phyloP scores from a whole-genome alignment of 2,113 vertebrate species.

The Jacana jacana region DNA sequence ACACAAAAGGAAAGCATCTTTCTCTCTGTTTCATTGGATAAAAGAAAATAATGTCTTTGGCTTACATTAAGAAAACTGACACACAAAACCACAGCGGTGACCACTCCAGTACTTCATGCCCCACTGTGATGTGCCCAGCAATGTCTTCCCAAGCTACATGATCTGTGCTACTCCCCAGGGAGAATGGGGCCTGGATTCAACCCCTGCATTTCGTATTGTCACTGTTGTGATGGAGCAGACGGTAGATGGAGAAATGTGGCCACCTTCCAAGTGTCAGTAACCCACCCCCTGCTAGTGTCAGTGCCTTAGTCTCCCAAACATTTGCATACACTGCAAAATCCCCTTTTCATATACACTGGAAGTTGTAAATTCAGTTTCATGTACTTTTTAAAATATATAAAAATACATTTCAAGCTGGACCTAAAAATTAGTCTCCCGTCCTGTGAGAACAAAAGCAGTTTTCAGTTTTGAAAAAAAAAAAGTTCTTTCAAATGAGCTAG shows the following conservation, averaged over 20 bases:
- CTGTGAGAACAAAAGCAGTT: not conserved
- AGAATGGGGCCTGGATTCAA: not conserved
- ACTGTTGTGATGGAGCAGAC: not conserved
- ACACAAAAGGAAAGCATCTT: not conserved
- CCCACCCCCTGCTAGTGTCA: not conserved
- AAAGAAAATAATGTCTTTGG: not conserved
- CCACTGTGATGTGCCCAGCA: too few relatives aligned
- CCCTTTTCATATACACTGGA: not conserved
- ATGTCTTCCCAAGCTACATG: not conserved
- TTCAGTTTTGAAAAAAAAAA: not conserved
- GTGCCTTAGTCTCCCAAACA: rapidly evolving
- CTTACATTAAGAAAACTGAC: not conserved
- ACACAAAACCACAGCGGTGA: not conserved
- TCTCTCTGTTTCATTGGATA: not conserved
- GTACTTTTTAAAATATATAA: not conserved
- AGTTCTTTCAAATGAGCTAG: not conserved
- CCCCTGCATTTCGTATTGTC: not conserved
- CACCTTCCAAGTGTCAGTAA: not conserved
- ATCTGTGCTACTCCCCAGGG: not conserved
- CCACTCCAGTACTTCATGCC: rapidly evolving
- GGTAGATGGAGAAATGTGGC: not conserved
- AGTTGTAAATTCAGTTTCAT: not conserved
- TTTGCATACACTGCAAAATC: not conserved
- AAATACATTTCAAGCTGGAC: not conserved
- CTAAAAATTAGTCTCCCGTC: not conserved